Conservation (phyloP, 1,140 invertebrate species). For the Drosophila gunungcola region DNA sequence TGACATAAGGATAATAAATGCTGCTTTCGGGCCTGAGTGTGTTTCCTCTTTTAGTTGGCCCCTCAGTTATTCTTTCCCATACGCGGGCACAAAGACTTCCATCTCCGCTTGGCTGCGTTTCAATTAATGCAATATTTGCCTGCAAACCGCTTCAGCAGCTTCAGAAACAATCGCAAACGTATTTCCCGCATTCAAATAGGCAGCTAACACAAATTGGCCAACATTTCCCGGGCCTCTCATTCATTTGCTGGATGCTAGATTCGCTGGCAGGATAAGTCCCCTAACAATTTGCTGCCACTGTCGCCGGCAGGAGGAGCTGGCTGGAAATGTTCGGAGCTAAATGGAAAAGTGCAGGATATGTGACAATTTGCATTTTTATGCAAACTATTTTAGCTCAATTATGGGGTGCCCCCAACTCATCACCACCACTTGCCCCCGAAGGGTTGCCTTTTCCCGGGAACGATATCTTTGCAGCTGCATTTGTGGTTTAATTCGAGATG, state of each 20-base stretch:
- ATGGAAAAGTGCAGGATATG: constrained; percentile 80
- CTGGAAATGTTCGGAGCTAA: constrained; percentile 64
- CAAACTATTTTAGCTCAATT: constrained; percentile 80
- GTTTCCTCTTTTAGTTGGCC: neutral
- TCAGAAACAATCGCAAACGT: constrained; percentile 40
- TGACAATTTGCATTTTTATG: constrained; percentile 81
- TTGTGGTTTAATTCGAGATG: constrained; percentile 38
- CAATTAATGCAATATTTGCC: constrained; percentile 68
- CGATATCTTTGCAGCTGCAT: constrained; percentile 51
- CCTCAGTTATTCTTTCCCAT: constrained; percentile 5
- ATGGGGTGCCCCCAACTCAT: constrained; percentile 25
- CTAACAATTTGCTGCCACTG: constrained; percentile 41
- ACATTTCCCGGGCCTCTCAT: constrained; percentile 50
- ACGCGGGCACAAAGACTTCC: constrained; percentile 19
- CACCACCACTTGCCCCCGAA: neutral
- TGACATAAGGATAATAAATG: constrained; percentile 5
- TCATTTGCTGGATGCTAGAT: constrained; percentile 34
- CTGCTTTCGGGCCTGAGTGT: neutral
- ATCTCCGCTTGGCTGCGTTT: constrained; percentile 63
- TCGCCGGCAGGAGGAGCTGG: constrained; percentile 42
- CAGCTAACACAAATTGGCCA: constrained; percentile 64
- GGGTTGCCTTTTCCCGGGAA: constrained; percentile 4
- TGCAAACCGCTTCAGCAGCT: constrained; percentile 46
- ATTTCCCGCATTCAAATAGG: constrained; percentile 52
- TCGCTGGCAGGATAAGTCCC: constrained; percentile 32